phyloP scores from a whole-genome alignment of 2,888 invertebrate species.

The Pseudococcus longispinus region DNA sequence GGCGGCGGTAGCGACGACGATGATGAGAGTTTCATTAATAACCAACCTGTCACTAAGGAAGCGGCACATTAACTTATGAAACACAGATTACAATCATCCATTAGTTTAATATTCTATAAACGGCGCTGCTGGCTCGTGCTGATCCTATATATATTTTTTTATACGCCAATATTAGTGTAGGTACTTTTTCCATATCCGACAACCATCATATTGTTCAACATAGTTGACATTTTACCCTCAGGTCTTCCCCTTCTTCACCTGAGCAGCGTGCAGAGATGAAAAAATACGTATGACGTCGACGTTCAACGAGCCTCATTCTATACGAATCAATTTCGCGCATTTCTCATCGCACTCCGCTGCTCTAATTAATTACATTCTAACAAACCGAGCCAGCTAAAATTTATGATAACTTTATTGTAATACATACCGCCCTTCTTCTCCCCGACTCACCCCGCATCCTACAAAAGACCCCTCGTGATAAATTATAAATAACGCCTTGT shows the following conservation, averaged over 20 bases:
- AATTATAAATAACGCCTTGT: slow-evolving; percentile 24
- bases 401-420: slow-evolving; percentile 44
- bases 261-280: not conserved
- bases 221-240: slow-evolving; percentile 23
- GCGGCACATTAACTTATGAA: slow-evolving; percentile 45
- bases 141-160: not conserved
- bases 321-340: slow-evolving; percentile 35
- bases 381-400: slow-evolving; percentile 19
- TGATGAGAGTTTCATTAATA: slow-evolving; percentile 44
- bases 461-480: slow-evolving; percentile 29
- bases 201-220: slow-evolving; percentile 32
- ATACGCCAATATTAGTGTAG: not conserved
- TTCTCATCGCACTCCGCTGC: not conserved
- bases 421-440: not conserved
- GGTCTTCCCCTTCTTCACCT: not conserved
- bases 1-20: not conserved
- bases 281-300: not conserved
- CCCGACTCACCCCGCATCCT: not conserved
- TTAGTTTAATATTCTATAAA: slow-evolving; percentile 46
- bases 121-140: not conserved
- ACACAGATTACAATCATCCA: slow-evolving; percentile 43
- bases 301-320: not conserved
- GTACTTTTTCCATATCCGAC: slow-evolving; percentile 24
- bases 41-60: slow-evolving; percentile 45
- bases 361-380: slow-evolving; percentile 31